phyloP scores from a whole-genome alignment of 2,797 vertebrate genomes.

The Oreonectes daqikongensis region DNA sequence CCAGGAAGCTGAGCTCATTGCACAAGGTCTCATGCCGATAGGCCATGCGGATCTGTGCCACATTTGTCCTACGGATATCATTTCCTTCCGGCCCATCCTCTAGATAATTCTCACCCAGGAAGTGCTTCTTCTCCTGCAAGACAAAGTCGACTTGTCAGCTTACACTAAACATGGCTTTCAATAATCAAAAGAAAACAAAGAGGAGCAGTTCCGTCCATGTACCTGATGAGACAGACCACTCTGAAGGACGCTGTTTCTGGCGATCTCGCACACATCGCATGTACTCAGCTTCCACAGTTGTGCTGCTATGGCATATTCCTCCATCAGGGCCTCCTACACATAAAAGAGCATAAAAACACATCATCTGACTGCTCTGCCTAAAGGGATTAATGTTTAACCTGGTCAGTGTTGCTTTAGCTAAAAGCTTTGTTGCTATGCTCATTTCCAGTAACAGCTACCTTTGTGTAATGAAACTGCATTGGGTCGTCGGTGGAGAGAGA shows the following conservation, averaged over 20 bases:
- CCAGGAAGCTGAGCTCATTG: constrained; percentile 93
- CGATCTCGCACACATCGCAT: constrained; percentile 94
- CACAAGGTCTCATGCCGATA: constrained; percentile 91
- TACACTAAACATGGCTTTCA: not conserved
- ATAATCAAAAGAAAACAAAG: not conserved
- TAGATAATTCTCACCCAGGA: constrained; percentile 88
- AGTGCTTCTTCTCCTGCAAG: constrained; percentile 91
- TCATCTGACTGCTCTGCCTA: not conserved
- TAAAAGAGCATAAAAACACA: not conserved
- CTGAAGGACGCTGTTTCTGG: constrained; percentile 94
- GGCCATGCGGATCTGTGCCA: constrained; percentile 95
- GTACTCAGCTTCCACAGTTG: constrained; percentile 98
- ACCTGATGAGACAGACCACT: constrained; percentile 94
- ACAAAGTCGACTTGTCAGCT: not conserved
- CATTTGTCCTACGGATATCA: constrained; percentile 91
- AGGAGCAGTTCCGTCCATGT: constrained; percentile 13
- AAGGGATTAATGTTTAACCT: not conserved
- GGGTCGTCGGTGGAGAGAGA: constrained; percentile 97
- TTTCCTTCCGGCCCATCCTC: constrained; percentile 92
- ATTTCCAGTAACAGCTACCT: constrained; percentile 73
- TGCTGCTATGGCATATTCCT: constrained; percentile 96
- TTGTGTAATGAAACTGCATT: constrained; percentile 98
- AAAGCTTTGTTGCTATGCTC: not conserved
- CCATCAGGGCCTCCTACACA: constrained; percentile 92
- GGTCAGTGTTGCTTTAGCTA: not conserved